Conservation (phyloP, 2,113 vertebrate genomes). For the Pseudopipra pipra region DNA sequence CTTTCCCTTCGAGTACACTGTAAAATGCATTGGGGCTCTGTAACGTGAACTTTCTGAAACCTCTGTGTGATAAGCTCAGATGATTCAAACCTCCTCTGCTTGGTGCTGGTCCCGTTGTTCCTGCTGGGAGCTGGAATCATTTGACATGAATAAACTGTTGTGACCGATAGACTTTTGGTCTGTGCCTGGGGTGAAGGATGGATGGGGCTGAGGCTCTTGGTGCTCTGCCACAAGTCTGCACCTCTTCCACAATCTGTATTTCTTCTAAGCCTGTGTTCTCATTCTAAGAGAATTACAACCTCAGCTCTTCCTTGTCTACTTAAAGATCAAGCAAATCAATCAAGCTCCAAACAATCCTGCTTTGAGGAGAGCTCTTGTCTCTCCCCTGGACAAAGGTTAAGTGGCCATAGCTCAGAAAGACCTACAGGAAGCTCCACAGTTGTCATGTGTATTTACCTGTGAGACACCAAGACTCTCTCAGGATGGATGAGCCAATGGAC, state of each 20-base stretch:
- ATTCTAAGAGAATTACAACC: neutral
- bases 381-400: neutral
- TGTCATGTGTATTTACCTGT: neutral
- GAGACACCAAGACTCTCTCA: neutral
- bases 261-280: neutral
- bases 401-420: neutral
- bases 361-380: neutral
- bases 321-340: neutral
- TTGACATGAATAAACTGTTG: neutral
- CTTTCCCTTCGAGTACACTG: slow-evolving; percentile 38
- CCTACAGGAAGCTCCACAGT: neutral
- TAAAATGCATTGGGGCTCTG: slow-evolving; percentile 37
- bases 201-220: neutral
- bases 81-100: slow-evolving; percentile 16
- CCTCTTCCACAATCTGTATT: neutral
- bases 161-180: neutral
- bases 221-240: neutral
- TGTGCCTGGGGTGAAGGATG: neutral
- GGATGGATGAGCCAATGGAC: neutral
- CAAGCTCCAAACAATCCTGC: neutral
- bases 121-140: slow-evolving; percentile 19
- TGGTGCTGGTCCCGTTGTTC: neutral
- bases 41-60: slow-evolving; percentile 34
- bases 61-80: slow-evolving; percentile 12
- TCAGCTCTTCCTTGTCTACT: neutral